Evolutionary conservation across 2,888 invertebrate species (phyloP).

Genomic region (Clostera curtula): DNA sequence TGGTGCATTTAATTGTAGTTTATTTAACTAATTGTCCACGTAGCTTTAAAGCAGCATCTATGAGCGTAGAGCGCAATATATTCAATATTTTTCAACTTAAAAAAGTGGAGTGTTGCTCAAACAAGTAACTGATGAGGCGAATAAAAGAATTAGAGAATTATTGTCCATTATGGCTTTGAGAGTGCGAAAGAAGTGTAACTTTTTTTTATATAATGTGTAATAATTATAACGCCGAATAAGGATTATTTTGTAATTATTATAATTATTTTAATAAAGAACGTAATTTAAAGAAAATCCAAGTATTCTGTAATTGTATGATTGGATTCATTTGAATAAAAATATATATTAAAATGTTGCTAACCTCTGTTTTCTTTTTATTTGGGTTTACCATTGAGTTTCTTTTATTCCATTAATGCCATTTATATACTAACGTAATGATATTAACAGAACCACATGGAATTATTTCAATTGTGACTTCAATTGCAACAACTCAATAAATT

Average conservation of each 20-base stretch:
- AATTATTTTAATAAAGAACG: constrained; percentile 68
- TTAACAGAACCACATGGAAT: too few relatives aligned
- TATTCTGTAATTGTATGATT: constrained; percentile 72
- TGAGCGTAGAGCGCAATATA: constrained; percentile 59
- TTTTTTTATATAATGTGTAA: constrained; percentile 58
- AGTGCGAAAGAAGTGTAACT: constrained; percentile 49
- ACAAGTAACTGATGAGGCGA: constrained; percentile 30
- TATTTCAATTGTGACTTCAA: too few relatives aligned
- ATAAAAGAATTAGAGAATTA: constrained; percentile 41
- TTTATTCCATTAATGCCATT: too few relatives aligned
- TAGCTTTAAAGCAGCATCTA: constrained; percentile 62
- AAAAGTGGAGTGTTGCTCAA: constrained; percentile 59
- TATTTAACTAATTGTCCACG: constrained; percentile 64
- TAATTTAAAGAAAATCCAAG: constrained; percentile 66
- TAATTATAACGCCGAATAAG: constrained; percentile 61
- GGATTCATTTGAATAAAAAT: constrained; percentile 75
- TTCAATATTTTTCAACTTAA: constrained; percentile 50
- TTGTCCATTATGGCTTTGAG: constrained; percentile 59
- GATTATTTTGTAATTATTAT: constrained; percentile 72
- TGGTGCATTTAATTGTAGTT: constrained; percentile 73
- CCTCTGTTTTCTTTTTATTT: constrained; percentile 49
- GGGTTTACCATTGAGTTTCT: too few relatives aligned
- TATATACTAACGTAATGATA: too few relatives aligned
- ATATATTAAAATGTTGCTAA: constrained; percentile 76
- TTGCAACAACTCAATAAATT: too few relatives aligned